Base-by-base conservation (phyloP, 2,888 invertebrate species). In the Polydrusus pterygomalis region DNA sequence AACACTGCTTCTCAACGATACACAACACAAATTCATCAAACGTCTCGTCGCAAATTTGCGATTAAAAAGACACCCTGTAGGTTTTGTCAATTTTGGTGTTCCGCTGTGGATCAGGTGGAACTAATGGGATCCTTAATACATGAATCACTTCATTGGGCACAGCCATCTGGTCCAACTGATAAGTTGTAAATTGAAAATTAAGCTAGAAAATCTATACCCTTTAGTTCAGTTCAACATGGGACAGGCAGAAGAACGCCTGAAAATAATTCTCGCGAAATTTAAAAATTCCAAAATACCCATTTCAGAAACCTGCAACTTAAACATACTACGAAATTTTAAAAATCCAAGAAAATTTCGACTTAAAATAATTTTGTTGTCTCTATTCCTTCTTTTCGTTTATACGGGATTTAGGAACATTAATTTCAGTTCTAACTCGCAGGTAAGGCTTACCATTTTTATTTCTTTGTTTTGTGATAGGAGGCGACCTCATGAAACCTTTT, bases 141-240 rank as follows among this genome's bases (percentile, higher is more conserved):
- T 79, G 81, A 81, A 74, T 77, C 81, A 77, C 77, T 80, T 80
- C 78, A 80, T 80, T 79, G 78, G 51, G 15, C 60, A 49, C 78
- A 81, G 70, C 70, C 81, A 80, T 75, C 80, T 81, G 81, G 69
- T 65, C 68, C 49, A 20, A 51, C 77, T 74, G 80, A 78, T 80
- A 80, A 80, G 63, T 40, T 15, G 34, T 43, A 70, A 75, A 70
- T 75, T 70, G 47, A 54, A 54, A 54, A 47, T 40, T 7, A 17
- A 30, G 25, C 40, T 40, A 64, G 67, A 72, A 70, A 77, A 34
- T n/a, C 54, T 54, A 49, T 58, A 38, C 9, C 11, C 13, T 18
- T 25, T 8, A 43, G 71, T 71, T 78, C 60, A 58, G 67, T 72
- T 43, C 78, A 78, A 40, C 17, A 82, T 82, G 82, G 77, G 78